Base-by-base conservation (phyloP, 2,113 vertebrate genomes). In the Pseudopipra pipra region DNA sequence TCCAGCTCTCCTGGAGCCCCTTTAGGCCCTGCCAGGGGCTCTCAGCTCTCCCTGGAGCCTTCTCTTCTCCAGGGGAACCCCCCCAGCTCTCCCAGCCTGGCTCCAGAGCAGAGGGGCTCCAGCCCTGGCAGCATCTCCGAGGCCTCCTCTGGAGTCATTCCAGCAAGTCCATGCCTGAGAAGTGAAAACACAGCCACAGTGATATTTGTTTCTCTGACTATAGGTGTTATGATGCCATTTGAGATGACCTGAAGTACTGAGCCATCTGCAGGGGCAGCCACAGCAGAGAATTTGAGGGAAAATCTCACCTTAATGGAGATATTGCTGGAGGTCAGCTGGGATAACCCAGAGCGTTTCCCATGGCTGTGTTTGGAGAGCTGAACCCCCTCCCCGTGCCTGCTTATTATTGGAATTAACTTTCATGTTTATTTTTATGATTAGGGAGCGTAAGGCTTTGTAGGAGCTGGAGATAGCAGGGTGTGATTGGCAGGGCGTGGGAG, bases 401-500 rank as follows among this genome's bases (percentile, higher is more conserved):
- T 87, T 83, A 31, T 66, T 75, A 11, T 1, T 62, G 59, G 73
- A 85, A 59, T 58, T 87, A 47, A 72, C 44, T 76, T 58, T 43
- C 4, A 3, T 20, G 80, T 46, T 94, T 95, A 85, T 96, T 97
- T 96, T 95, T 89, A 46, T 92, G 91, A 83, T 83, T 81, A 91
- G 76, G 80, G 85, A 93, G 44, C 37, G 52, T 28, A 66, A 91
- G 66, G 68, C 86, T 96, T 35, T n/a, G 71, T 28, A 71, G 79
- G 62, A 92, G 25, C 68, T 84, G 28, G 85, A 95, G 93, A 84
- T 9, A 87, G 49, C 85, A 52, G 4, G 13, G 66, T 51, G 88
- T 90, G 93, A 93, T 94, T 97, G 95, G 89, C 94, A 96, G 49
- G 77, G 71, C 3, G 93, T 93, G 90, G 93, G 94, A 95, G 93